Conservation (phyloP, 2,113 vertebrate species). For the Pedetes capensis region DNA sequence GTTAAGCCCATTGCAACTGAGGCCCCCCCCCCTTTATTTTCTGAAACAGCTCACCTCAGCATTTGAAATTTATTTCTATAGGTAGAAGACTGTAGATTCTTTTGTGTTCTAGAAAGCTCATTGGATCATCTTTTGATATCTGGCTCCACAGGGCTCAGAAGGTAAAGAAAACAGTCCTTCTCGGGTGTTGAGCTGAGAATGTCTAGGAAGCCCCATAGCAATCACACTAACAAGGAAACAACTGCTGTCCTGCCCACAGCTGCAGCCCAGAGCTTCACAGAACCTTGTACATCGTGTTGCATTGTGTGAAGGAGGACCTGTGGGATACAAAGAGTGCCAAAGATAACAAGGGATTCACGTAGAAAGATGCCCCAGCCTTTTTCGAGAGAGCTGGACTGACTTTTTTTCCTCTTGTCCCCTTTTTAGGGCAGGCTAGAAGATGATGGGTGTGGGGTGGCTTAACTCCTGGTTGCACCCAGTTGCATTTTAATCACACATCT, state of each 20-base stretch:
- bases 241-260: too few relatives aligned
- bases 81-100: background rate
- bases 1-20: background rate
- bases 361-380: background rate
- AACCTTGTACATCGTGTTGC: background rate
- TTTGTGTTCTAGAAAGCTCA: background rate
- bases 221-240: background rate
- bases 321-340: background rate
- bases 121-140: background rate
- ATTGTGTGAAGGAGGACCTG: background rate
- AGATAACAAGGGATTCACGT: background rate
- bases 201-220: background rate
- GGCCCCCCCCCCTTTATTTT: background rate
- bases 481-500: constrained; percentile 10
- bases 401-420: background rate
- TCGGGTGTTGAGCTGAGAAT: background rate
- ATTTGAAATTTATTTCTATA: background rate
- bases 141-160: background rate
- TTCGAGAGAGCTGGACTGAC: background rate
- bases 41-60: background rate
- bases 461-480: background rate
- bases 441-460: background rate
- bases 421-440: background rate
- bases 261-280: background rate
- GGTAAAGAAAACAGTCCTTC: background rate